Percentiles rank a stretch among this genome's conserved stretches.
These are phyloP conservation scores for Pithys albifrons DNA, from an alignment of 2,113 vertebrate species.

Conservation along the genomic window DNA sequence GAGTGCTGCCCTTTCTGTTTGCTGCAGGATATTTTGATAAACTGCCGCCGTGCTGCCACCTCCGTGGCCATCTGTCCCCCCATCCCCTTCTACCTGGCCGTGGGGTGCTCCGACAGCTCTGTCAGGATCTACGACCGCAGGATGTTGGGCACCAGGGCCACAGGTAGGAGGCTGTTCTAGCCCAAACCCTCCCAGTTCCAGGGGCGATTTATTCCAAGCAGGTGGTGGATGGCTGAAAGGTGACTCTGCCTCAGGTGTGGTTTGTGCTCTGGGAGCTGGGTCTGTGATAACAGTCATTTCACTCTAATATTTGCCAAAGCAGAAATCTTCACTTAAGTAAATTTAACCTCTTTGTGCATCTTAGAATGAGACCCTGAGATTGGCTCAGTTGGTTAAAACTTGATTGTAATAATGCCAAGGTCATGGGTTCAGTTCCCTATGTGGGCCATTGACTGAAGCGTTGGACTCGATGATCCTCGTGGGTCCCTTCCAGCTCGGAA, in stretches of 20 bases:
- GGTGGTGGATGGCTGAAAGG: neutral
- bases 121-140: constrained; percentile 96
- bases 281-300: neutral
- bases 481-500: too few relatives aligned
- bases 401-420: too few relatives aligned
- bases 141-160: constrained; percentile 95
- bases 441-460: too few relatives aligned
- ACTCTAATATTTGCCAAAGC: neutral
- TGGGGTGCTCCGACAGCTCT: constrained; percentile 98
- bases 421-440: too few relatives aligned
- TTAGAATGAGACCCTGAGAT: neutral
- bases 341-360: neutral
- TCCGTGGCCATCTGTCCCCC: constrained; percentile 95
- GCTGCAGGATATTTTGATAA: constrained; percentile 94
- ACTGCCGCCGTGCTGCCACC: constrained; percentile 94
- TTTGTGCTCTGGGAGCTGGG: neutral
- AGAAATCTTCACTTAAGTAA: neutral
- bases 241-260: neutral
- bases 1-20: constrained; percentile 12
- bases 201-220: neutral
- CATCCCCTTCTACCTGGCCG: constrained; percentile 93
- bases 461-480: too few relatives aligned
- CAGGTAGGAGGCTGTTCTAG: constrained; percentile 74
- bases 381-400: too few relatives aligned
- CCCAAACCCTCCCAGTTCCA: neutral